Base-by-base conservation (phyloP, 2,888 invertebrate genomes). In the Beris chalybata region DNA sequence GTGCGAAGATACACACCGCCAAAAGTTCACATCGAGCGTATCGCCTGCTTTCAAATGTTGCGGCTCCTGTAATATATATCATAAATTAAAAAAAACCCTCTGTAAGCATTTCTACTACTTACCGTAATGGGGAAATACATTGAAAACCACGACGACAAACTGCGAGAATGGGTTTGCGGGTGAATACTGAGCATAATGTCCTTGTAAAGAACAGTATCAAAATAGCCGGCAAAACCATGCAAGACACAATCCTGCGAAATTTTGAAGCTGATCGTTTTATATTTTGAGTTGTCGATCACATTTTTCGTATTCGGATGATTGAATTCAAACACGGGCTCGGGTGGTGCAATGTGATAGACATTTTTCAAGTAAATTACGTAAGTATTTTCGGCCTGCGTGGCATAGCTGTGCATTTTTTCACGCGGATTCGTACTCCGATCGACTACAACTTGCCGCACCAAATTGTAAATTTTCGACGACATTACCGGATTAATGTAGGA, bases 141-240 rank as follows among this genome's bases (percentile, higher is more conserved):
- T 5, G 98, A 97, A 79, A 98, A 99, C 99, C 99, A 99, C 70
- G 95, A 95, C 75, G 95, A 92, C 95, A 99, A 95, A 72, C 93
- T 93, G 1, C 86, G 85, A 22, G 96, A 94, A 78, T 95, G 93
- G 1, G 92, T 92, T 54, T 86, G 84, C 1, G 98, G 97, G 74
- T 92, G 88, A 74, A 95, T 97, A 79, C 97, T 97, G 56, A 99
- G 83, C 73, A 82, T 87, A 65, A 96, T 87, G 74, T 93, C 87
- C 70, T 90, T 91, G 80, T 92, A 97, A 13, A 99, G 83, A 29
- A 87, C 82, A 48, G 95, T 89, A 76, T 96, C 92, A 82, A 99
- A 99, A 79, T 95, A 99, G 5, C 99, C 99, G 31, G 92, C 93
- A 81, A 99, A 93, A 3, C 97, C 99, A 76, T 96, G 95, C 72